Evolutionary conservation across 2,797 vertebrate species (phyloP).

Genomic region (Okamejei kenojei): DNA sequence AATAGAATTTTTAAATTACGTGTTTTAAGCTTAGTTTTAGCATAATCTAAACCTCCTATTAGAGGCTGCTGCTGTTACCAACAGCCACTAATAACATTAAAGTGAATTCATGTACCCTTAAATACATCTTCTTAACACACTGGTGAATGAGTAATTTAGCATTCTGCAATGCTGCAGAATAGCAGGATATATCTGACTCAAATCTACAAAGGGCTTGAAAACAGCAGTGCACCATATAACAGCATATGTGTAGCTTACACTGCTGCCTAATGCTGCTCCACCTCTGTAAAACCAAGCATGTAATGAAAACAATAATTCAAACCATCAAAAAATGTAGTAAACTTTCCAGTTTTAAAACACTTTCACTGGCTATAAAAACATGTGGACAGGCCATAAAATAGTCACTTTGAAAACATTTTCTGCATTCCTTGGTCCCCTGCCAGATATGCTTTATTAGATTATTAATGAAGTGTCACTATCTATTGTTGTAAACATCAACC

Average conservation of each 20-base stretch:
- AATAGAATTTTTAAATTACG: neutral
- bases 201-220: neutral
- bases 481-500: neutral
- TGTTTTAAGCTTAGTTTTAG: neutral
- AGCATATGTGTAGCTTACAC: neutral
- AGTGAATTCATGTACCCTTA: neutral
- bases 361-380: constrained; percentile 1
- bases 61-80: neutral
- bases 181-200: neutral
- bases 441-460: neutral
- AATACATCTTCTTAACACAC: neutral
- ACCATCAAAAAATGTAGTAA: constrained; percentile 28
- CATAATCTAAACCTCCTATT: neutral
- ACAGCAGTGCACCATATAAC: neutral
- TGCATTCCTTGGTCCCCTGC: neutral
- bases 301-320: constrained; percentile 23
- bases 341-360: constrained; percentile 10
- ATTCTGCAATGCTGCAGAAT: neutral
- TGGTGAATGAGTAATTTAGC: neutral
- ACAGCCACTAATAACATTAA: neutral
- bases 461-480: constrained; percentile 5
- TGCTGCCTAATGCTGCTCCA: neutral
- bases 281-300: neutral
- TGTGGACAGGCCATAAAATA: neutral
- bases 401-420: constrained; percentile 15